A percentile compares a stretch with the other conserved stretches of the same genome.
Conservation (phyloP, 2,888 invertebrate species). For the Dugesia japonica region DNA sequence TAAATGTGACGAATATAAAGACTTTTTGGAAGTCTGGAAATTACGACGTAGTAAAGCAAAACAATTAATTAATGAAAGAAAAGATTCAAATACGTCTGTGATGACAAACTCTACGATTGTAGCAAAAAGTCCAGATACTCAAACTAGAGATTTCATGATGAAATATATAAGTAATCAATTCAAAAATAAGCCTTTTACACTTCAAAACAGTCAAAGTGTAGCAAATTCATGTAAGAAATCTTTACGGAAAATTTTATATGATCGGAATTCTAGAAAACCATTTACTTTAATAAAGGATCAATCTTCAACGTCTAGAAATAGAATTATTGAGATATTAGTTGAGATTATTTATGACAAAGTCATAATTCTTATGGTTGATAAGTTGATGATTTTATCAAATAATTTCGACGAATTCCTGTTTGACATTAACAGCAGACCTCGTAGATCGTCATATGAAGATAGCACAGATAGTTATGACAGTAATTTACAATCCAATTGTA, state of each 20-base stretch:
- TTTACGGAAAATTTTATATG: neutral
- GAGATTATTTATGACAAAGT: conserved; percentile 3
- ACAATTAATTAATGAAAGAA: neutral
- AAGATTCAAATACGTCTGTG: neutral
- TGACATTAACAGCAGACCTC: neutral
- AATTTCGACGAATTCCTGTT: neutral
- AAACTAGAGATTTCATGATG: neutral
- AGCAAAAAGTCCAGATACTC: neutral
- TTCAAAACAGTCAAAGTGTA: neutral
- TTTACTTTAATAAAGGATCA: neutral
- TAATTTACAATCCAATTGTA: neutral
- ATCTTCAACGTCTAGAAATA: neutral
- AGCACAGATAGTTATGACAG: neutral
- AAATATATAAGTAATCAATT: neutral
- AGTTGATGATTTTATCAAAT: neutral
- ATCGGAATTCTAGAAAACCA: neutral
- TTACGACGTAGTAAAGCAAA: neutral
- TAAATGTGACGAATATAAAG: neutral
- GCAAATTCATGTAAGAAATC: neutral
- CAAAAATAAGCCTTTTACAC: neutral
- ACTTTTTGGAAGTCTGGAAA: neutral
- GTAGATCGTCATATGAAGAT: neutral
- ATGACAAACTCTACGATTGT: neutral
- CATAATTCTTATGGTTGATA: neutral
- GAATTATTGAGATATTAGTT: neutral